phyloP scores from a whole-genome alignment of 2,113 vertebrate species.

The Hoplias malabaricus region DNA sequence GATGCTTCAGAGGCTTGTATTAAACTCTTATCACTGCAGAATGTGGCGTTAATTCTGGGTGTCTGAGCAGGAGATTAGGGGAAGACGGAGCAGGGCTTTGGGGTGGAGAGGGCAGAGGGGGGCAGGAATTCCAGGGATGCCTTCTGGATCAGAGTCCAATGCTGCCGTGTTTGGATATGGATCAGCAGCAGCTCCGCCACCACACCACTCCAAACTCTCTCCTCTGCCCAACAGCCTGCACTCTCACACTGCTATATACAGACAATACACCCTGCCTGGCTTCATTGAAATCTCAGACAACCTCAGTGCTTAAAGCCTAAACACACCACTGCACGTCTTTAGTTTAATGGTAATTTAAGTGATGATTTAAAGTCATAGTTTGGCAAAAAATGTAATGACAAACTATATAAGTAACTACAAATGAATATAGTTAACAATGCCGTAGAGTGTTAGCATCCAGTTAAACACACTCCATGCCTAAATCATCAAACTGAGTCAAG shows the following conservation, averaged over 20 bases:
- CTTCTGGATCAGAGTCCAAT: conserved; percentile 45
- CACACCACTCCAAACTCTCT: conserved; percentile 1
- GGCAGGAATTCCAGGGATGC: conserved; percentile 51
- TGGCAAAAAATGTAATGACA: background rate
- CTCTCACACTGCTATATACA: background rate
- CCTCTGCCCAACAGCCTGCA: background rate
- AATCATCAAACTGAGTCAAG: no score
- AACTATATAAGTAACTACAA: no score
- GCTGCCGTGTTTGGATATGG: conserved; percentile 51
- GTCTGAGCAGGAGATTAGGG: conserved; percentile 48
- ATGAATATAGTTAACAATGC: no score
- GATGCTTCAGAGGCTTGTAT: conserved; percentile 38
- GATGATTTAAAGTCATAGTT: background rate
- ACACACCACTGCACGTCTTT: background rate
- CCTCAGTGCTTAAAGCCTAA: background rate
- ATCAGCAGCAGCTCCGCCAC: conserved; percentile 39
- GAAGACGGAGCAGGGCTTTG: conserved; percentile 38
- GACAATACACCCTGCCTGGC: background rate
- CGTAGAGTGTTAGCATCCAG: background rate
- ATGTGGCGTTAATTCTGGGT: conserved; percentile 49
- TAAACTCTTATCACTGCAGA: conserved; percentile 50
- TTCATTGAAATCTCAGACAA: background rate
- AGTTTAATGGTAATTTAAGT: background rate
- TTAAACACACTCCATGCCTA: no score
- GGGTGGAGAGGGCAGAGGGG: conserved; percentile 20